phyloP scores from a whole-genome alignment of 92 coral and sea anemone genomes.

The Zoanthus sansibaricus region DNA sequence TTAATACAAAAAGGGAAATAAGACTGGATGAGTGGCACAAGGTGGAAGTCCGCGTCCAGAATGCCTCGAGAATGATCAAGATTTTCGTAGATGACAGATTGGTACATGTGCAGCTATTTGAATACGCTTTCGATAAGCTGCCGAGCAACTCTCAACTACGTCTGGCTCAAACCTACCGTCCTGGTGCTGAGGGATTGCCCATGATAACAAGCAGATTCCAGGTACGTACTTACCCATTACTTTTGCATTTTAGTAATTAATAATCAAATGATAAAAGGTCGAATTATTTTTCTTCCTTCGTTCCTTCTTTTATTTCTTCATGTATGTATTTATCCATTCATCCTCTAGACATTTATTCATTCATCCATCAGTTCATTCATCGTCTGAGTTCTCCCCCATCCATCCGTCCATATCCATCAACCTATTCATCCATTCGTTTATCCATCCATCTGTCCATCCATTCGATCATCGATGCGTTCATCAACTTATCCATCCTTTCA shows the following conservation, averaged over 20 bases:
- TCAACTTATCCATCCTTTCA: background rate
- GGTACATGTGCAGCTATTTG: constrained; percentile 54
- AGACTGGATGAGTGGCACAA: constrained; percentile 67
- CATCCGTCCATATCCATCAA: background rate
- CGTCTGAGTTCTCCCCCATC: background rate
- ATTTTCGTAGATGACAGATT: constrained; percentile 65
- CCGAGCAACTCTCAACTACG: constrained; percentile 70
- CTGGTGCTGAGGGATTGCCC: constrained; percentile 47
- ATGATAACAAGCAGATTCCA: constrained; percentile 54
- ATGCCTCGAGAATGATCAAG: constrained; percentile 51
- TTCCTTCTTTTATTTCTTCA: background rate
- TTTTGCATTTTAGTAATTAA: background rate
- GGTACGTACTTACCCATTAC: constrained; percentile 42
- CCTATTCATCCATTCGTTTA: background rate
- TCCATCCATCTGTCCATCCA: background rate
- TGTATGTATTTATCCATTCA: background rate
- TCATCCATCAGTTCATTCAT: too few relatives aligned
- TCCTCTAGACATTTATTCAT: background rate
- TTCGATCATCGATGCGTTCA: background rate
- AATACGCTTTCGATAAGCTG: constrained; percentile 17
- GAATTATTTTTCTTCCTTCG: background rate
- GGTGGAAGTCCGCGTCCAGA: constrained; percentile 71
- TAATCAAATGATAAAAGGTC: too few relatives aligned
- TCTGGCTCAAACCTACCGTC: constrained; percentile 70
- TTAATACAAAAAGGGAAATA: background rate